phyloP scores from a whole-genome alignment of 2,888 invertebrate species.

The Parnassius orleans region DNA sequence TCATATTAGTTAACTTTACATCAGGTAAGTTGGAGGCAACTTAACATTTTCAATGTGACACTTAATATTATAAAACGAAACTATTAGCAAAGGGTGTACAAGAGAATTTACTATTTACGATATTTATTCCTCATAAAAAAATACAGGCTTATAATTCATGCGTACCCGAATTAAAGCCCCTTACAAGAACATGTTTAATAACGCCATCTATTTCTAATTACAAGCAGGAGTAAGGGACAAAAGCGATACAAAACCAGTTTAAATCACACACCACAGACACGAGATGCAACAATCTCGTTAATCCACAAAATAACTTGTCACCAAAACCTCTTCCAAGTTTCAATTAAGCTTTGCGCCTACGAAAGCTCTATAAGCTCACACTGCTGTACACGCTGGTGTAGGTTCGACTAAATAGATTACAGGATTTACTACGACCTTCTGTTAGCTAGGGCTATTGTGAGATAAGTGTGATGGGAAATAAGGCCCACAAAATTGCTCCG shows the following conservation, averaged over 20 bases:
- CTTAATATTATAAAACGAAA: too few species aligned
- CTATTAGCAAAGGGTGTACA: too few species aligned
- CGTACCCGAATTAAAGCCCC: too few species aligned
- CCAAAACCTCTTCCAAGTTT: conserved; percentile 67
- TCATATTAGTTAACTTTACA: too few species aligned
- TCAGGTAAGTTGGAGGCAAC: too few species aligned
- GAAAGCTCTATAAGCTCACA: conserved; percentile 41
- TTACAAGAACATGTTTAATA: too few species aligned
- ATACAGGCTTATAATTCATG: too few species aligned
- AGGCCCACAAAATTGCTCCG: conserved; percentile 7
- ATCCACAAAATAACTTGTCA: conserved; percentile 74
- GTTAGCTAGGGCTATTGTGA: conserved; percentile 20
- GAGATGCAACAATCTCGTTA: conserved; percentile 50
- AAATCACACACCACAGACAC: conserved; percentile 14
- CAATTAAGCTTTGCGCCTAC: conserved; percentile 67
- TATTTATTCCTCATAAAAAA: too few species aligned
- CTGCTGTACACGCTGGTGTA: conserved; percentile 45
- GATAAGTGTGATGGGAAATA: conserved; percentile 18
- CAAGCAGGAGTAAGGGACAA: conserved; percentile 24
- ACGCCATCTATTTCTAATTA: too few species aligned
- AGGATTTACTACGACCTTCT: conserved; percentile 43
- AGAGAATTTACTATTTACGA: too few species aligned
- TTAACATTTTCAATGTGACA: too few species aligned
- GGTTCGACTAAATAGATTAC: conserved; percentile 60
- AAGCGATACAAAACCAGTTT: conserved; percentile 32